Base-by-base conservation (phyloP, 1,140 invertebrate species). In the Tribolium castaneum region DNA sequence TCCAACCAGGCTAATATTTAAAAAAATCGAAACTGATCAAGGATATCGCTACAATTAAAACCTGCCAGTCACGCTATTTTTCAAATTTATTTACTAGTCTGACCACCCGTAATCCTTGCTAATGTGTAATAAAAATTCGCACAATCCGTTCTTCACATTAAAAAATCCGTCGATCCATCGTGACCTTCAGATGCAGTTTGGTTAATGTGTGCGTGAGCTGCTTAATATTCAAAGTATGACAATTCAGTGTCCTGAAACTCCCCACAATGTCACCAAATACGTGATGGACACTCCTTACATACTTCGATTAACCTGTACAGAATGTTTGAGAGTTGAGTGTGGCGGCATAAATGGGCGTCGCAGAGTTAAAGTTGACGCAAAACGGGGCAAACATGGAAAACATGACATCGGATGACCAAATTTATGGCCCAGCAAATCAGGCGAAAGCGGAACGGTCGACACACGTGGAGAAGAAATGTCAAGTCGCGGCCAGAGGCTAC, bases 261-360 rank as follows among this genome's bases (percentile, higher is more conserved):
- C 81, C 83, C 84, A 80, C 83, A 84, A 85, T 85, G 84, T 84
- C 84, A 85, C 84, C 83, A 83, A 83, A 85, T 85, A 85, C 84
- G 84, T 85, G 84, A 85, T 84, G 82, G 84, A 85, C 84, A 85
- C 84, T 84, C 84, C 84, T 83, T 84, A 83, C 80, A 82, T 80
- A 78, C 62, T 83, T 82, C 72, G 81, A 82, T 82, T 82, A 76
- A 82, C 80, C 82, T 82, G 80, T 76, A 78, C 76, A 75, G 80
- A 81, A 82, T 81, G 73, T 80, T 45, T 49, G 59, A 35, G 6
- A 75, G 59, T 66, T 62, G 56, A 30, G 30, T 16, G 14, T 62
- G 56, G 22, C 22, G 19, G 52, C 52, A 54, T 54, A 54, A 54
- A 59, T 59, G 5, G 30, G 30, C 59, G 59, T 13, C n/a, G 7